Percentiles rank a stretch among this genome's conserved stretches.
These are phyloP conservation scores for Xylophagus ater DNA, from an alignment of 2,888 invertebrate genomes.

Conservation along the genomic window DNA sequence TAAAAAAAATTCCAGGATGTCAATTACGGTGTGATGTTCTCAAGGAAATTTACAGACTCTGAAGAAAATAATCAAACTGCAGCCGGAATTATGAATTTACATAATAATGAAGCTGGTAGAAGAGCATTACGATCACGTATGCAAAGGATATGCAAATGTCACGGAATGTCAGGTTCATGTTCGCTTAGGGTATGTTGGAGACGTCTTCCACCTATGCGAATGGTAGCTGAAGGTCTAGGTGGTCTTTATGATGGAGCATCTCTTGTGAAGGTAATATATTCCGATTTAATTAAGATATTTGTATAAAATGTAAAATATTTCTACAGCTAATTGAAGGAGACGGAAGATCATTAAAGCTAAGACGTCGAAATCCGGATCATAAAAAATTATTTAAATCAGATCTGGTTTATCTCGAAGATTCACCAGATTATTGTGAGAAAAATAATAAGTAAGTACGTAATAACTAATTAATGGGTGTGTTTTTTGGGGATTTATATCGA, in stretches of 20 bases:
- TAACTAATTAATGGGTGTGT: too few relatives aligned
- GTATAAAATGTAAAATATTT: background rate
- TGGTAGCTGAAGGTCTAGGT: slow-evolving; percentile 66
- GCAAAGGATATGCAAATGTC: slow-evolving; percentile 85
- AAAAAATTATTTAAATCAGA: slow-evolving; percentile 86
- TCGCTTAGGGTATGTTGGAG: slow-evolving; percentile 86
- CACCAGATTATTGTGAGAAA: slow-evolving; percentile 82
- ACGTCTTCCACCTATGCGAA: slow-evolving; percentile 62
- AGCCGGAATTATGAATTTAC: slow-evolving; percentile 75
- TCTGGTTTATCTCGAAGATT: slow-evolving; percentile 78
- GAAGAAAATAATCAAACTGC: slow-evolving; percentile 62
- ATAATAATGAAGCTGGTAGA: slow-evolving; percentile 87
- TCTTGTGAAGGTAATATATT: slow-evolving; percentile 52
- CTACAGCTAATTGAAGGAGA: slow-evolving; percentile 41
- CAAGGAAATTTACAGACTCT: slow-evolving; percentile 76
- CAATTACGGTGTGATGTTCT: slow-evolving; percentile 72
- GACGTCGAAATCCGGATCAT: slow-evolving; percentile 62
- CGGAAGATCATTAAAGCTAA: slow-evolving; percentile 55
- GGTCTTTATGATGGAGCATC: slow-evolving; percentile 80
- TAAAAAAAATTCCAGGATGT: slow-evolving; percentile 51
- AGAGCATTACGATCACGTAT: slow-evolving; percentile 65
- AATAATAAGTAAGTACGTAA: slow-evolving; percentile 59
- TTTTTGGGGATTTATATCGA: too few relatives aligned
- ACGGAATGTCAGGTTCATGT: slow-evolving; percentile 88
- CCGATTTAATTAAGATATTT: background rate